These are phyloP conservation scores for Terebella lapidaria DNA, from an alignment of 2,888 invertebrate genomes.

Conservation along the genomic window DNA sequence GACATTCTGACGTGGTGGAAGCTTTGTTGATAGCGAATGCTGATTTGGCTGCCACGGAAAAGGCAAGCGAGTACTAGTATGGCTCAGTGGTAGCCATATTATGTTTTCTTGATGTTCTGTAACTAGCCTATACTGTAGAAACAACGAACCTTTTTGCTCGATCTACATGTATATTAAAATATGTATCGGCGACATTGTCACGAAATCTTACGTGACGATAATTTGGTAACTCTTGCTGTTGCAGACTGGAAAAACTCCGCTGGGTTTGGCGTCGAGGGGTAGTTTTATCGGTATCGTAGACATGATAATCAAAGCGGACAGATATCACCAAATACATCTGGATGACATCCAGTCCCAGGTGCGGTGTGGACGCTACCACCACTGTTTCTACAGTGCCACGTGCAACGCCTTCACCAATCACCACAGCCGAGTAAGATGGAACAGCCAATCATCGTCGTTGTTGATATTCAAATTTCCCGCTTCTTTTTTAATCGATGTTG, in stretches of 20 bases:
- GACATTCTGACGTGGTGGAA: conserved; percentile 65
- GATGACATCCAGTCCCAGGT: conserved; percentile 10
- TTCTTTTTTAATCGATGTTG: too few species aligned
- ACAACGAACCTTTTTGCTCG: too few species aligned
- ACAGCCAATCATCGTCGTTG: too few species aligned
- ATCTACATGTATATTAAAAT: too few species aligned
- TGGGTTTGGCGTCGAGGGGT: conserved; percentile 73
- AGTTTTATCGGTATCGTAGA: conserved; percentile 79
- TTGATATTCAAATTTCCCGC: too few species aligned
- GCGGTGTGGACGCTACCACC: conserved; percentile 27
- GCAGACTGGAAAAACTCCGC: conserved; percentile 66
- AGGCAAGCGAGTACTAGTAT: too few species aligned
- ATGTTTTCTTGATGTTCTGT: too few species aligned
- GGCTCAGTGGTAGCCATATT: too few species aligned
- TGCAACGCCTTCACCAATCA: conserved; percentile 22
- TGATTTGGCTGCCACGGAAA: conserved; percentile 52
- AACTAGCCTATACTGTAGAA: too few species aligned
- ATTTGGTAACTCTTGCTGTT: too few species aligned
- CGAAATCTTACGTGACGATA: too few species aligned
- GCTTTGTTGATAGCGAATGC: conserved; percentile 56
- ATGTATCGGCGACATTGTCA: too few species aligned
- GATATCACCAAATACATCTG: conserved; percentile 20
- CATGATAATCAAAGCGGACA: conserved; percentile 70
- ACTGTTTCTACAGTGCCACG: conserved; percentile 28
- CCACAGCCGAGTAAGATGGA: not conserved